A percentile compares a stretch with the other conserved stretches of the same genome.
phyloP scores from a whole-genome alignment of 2,888 invertebrate species.

The Ophion slaviceki region DNA sequence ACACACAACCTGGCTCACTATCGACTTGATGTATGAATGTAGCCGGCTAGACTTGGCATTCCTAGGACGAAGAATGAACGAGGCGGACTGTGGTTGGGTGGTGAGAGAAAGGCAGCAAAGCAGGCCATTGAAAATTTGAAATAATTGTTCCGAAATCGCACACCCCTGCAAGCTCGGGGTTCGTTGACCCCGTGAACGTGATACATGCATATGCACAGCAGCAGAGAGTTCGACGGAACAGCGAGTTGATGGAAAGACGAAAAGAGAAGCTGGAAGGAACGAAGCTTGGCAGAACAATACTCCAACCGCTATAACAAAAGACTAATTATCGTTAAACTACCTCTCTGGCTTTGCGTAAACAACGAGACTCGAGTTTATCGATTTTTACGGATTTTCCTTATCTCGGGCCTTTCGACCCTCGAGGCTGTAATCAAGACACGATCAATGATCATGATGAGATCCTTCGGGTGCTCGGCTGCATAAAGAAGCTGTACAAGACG shows the following conservation, averaged over 20 bases:
- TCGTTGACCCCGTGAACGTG: constrained; percentile 65
- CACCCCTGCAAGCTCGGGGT: constrained; percentile 46
- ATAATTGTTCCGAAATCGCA: constrained; percentile 63
- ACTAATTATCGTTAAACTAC: constrained; percentile 6
- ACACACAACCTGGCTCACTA: not conserved
- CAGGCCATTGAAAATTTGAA: constrained; percentile 61
- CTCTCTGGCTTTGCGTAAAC: constrained; percentile 5
- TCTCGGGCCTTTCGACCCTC: not conserved
- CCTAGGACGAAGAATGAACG: constrained; percentile 1
- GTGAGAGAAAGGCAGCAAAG: constrained; percentile 30
- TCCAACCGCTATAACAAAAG: constrained; percentile 5
- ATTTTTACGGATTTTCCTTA: constrained; percentile 15
- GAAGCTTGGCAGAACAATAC: not conserved
- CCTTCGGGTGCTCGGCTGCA: not conserved
- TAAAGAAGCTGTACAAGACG: constrained; percentile 8
- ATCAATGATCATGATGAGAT: constrained; percentile 24
- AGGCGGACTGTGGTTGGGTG: constrained; percentile 10
- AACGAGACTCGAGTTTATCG: constrained; percentile 26
- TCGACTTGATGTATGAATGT: constrained; percentile 16
- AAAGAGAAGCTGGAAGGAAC: not conserved
- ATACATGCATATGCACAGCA: constrained; percentile 49
- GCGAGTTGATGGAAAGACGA: not conserved
- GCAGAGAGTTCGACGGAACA: constrained; percentile 5
- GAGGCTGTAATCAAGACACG: constrained; percentile 8
- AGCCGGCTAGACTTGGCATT: constrained; percentile 15